phyloP scores from a whole-genome alignment of 2,113 vertebrate genomes.

The Cephalopterus ornatus region DNA sequence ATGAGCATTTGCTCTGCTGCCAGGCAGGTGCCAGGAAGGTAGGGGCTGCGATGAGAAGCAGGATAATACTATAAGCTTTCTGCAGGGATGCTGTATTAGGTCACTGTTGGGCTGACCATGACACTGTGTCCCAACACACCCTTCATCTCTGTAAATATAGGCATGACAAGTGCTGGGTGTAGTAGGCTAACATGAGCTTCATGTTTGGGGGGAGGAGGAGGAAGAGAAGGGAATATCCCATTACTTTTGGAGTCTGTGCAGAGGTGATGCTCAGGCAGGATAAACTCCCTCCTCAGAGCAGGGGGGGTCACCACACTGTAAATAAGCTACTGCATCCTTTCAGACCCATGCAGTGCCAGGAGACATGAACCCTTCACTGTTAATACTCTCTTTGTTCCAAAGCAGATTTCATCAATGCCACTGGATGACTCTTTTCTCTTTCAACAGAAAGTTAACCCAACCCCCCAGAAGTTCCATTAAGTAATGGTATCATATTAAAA shows the following conservation, averaged over 20 bases:
- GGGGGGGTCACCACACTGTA: background rate
- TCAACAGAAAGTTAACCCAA: slow-evolving; percentile 3
- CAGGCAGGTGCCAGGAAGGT: background rate
- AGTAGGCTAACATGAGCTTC: background rate
- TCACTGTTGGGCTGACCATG: background rate
- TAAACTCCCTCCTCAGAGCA: background rate
- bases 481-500: slow-evolving; percentile 14
- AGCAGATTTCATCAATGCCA: background rate
- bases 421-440: background rate
- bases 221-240: background rate
- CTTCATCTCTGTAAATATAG: background rate
- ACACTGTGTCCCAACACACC: background rate
- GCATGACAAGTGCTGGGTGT: background rate
- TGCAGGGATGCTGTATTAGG: background rate
- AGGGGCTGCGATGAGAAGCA: background rate
- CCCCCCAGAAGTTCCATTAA: background rate
- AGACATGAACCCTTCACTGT: background rate
- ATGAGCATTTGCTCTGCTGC: background rate
- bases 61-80: background rate
- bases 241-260: background rate
- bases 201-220: rapidly evolving
- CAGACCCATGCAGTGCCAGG: background rate
- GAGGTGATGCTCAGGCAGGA: background rate
- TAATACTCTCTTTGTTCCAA: background rate
- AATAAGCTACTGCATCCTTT: background rate